phyloP scores from a whole-genome alignment of 2,797 vertebrate species.

The Sylvia borin region DNA sequence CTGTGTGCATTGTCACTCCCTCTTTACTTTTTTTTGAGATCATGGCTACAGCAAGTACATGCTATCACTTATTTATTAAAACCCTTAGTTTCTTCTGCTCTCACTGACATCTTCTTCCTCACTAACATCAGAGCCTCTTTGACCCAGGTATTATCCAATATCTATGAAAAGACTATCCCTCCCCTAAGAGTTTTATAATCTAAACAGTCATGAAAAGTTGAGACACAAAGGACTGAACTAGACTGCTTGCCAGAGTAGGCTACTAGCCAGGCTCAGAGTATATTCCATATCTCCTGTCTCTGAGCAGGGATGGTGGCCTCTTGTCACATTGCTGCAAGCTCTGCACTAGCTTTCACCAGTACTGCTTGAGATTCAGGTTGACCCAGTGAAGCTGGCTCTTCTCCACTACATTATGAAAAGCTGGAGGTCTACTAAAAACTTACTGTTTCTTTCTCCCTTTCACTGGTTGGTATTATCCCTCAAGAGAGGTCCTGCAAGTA shows the following conservation, averaged over 20 bases:
- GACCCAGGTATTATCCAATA: neutral
- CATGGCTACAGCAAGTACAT: neutral
- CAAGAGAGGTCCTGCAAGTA: neutral
- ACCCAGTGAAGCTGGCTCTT: neutral
- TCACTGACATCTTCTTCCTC: neutral
- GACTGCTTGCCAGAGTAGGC: neutral
- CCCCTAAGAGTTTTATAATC: neutral
- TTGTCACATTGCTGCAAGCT: neutral
- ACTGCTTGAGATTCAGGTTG: neutral
- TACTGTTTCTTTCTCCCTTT: neutral
- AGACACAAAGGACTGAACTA: neutral
- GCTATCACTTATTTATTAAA: slow-evolving; percentile 20
- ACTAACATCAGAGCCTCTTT: neutral
- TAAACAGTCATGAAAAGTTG: neutral
- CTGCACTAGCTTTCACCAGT: neutral
- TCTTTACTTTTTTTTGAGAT: neutral
- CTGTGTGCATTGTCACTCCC: neutral
- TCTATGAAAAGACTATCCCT: neutral
- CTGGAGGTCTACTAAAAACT: neutral
- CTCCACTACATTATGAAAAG: neutral
- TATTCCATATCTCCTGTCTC: neutral
- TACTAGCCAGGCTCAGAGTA: neutral
- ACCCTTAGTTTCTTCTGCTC: neutral
- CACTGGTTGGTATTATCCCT: neutral
- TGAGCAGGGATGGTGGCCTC: neutral